Percentiles rank a stretch among this genome's conserved stretches.
These are phyloP conservation scores for Phalloptychus januarius DNA, from an alignment of 2,797 vertebrate genomes.

Conservation along the genomic window DNA sequence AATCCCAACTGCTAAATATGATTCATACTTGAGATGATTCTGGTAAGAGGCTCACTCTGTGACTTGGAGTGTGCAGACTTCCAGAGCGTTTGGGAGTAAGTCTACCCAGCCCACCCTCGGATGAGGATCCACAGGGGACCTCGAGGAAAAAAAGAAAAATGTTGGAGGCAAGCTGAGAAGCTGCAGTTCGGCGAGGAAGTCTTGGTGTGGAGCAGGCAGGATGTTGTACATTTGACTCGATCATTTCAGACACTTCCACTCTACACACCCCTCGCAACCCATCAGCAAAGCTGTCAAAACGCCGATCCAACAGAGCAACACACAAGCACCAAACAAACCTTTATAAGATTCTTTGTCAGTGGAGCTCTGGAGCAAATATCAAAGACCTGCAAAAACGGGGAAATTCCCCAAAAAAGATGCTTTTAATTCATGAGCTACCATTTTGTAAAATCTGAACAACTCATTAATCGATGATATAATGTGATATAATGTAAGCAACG, in stretches of 20 bases:
- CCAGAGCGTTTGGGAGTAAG: constrained; percentile 37
- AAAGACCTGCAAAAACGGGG: neutral
- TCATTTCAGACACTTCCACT: constrained; percentile 24
- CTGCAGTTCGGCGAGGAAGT: constrained; percentile 52
- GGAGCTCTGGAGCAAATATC: neutral
- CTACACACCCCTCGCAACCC: constrained; percentile 1
- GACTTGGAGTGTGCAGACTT: constrained; percentile 22
- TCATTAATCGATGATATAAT: too few species aligned
- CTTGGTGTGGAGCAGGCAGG: constrained; percentile 51
- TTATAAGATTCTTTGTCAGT: neutral
- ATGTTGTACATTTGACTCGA: constrained; percentile 29
- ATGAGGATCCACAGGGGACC: constrained; percentile 55
- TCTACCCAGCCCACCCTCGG: constrained; percentile 43
- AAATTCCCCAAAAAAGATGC: neutral
- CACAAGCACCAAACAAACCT: neutral
- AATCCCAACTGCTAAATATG: neutral
- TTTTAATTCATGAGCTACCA: too few species aligned
- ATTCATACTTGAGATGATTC: neutral
- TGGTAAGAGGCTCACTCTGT: constrained; percentile 1
- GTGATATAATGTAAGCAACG: too few species aligned
- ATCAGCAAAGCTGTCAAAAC: constrained; percentile 10
- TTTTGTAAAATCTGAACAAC: too few species aligned
- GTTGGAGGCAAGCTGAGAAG: constrained; percentile 46
- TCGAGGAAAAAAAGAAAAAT: constrained; percentile 35
- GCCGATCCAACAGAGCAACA: constrained; percentile 4